Percentiles rank a stretch among this genome's conserved stretches.
Evolutionary conservation across 2,797 vertebrate genomes (phyloP).

Genomic region (Salmo trutta): DNA sequence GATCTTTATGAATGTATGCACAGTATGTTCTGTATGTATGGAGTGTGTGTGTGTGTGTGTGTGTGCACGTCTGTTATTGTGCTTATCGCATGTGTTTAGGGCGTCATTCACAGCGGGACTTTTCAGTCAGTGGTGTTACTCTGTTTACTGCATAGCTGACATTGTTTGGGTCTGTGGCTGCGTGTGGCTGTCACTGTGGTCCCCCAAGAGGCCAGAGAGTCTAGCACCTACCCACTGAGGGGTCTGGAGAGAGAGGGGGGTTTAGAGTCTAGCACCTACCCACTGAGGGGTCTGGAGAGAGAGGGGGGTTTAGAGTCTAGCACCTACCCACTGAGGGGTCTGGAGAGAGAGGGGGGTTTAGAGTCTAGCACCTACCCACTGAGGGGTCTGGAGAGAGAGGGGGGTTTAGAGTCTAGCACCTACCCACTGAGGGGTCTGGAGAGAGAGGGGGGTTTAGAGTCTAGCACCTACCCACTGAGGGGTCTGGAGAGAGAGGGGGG

Average conservation of each 20-base stretch:
- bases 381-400: not conserved
- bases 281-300: not conserved
- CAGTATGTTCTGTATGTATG: conserved; percentile 11
- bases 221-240: conserved; percentile 51
- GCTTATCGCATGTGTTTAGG: conserved; percentile 16
- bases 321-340: not conserved
- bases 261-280: conserved; percentile 6
- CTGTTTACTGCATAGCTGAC: conserved; percentile 81
- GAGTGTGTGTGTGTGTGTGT: not conserved
- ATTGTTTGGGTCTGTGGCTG: conserved; percentile 77
- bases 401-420: not conserved
- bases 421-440: not conserved
- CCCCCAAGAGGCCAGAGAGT: conserved; percentile 60
- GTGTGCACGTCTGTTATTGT: too few species aligned
- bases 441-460: not conserved
- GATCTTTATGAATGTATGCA: not conserved
- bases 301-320: not conserved
- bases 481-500: not conserved
- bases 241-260: conserved; percentile 4
- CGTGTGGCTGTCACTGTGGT: conserved; percentile 49
- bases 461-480: too few species aligned
- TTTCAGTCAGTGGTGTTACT: conserved; percentile 60
- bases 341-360: not conserved
- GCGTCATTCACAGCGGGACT: conserved; percentile 51
- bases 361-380: not conserved